A percentile compares a stretch with the other conserved stretches of the same genome.
These are phyloP conservation scores for Cetonia aurata DNA, from an alignment of 2,888 invertebrate species.

Conservation along the genomic window DNA sequence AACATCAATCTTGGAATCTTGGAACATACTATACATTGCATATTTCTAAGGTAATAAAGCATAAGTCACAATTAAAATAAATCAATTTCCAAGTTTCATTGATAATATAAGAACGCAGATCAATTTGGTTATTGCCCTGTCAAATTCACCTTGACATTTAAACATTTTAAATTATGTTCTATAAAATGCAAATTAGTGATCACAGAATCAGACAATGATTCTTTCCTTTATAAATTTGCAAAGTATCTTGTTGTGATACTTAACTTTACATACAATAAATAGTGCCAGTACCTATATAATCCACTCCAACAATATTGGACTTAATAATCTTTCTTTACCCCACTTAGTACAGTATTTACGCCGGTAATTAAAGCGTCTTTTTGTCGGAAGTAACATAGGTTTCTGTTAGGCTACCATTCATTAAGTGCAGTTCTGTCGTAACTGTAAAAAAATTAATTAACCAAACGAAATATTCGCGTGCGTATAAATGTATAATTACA, in stretches of 20 bases:
- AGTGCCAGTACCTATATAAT: no score
- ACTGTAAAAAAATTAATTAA: conserved; percentile 7
- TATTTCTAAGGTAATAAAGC: no score
- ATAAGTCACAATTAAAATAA: no score
- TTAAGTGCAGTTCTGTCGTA: neutral
- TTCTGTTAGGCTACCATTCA: neutral
- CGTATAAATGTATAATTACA: conserved; percentile 8
- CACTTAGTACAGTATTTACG: no score
- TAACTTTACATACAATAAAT: no score
- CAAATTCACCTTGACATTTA: conserved; percentile 17
- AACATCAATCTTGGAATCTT: no score
- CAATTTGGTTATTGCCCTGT: conserved; percentile 13
- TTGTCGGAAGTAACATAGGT: neutral
- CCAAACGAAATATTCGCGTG: conserved; percentile 7
- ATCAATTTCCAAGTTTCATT: no score
- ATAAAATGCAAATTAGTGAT: neutral
- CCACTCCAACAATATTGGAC: no score
- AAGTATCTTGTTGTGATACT: no score
- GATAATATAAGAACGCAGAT: neutral
- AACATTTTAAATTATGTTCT: neutral
- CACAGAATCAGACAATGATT: conserved; percentile 1
- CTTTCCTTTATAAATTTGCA: neutral
- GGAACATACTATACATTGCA: no score
- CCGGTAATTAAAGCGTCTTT: no score
- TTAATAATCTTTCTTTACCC: no score